Evolutionary conservation across 2,888 invertebrate genomes (phyloP).

Genomic region (Calameuta pallipes): DNA sequence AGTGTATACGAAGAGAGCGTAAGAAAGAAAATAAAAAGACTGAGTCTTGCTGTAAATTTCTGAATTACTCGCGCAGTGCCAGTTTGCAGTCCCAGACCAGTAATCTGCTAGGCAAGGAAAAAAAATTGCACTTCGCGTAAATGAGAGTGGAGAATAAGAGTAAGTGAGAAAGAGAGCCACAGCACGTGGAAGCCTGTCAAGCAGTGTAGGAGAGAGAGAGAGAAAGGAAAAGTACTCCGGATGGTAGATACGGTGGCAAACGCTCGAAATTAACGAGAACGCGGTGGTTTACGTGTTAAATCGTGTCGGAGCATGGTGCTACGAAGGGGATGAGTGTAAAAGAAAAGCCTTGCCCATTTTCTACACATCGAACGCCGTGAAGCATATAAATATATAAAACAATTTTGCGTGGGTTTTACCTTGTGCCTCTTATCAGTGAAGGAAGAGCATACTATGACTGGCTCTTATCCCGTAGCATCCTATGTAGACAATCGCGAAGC

Average conservation of each 20-base stretch:
- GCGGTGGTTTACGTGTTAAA: background rate
- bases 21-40: constrained; percentile 8
- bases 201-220: constrained; percentile 9
- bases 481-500: background rate
- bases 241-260: background rate
- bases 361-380: background rate
- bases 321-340: background rate
- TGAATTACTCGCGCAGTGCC: background rate
- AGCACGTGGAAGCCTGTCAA: constrained; percentile 2
- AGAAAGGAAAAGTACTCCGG: constrained; percentile 4
- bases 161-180: constrained; percentile 19
- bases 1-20: background rate
- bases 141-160: constrained; percentile 6
- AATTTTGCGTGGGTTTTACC: background rate
- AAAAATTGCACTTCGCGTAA: background rate
- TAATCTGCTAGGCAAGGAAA: background rate
- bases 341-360: background rate
- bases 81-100: background rate
- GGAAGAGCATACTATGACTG: background rate
- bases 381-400: background rate
- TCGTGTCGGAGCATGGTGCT: background rate
- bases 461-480: background rate
- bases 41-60: background rate
- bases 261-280: constrained; percentile 13
- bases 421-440: background rate